Evolutionary conservation across 30 jellyfish, hydroid and myxozoan genomes (phyloP).

Genomic region (Aurelia aurita): DNA sequence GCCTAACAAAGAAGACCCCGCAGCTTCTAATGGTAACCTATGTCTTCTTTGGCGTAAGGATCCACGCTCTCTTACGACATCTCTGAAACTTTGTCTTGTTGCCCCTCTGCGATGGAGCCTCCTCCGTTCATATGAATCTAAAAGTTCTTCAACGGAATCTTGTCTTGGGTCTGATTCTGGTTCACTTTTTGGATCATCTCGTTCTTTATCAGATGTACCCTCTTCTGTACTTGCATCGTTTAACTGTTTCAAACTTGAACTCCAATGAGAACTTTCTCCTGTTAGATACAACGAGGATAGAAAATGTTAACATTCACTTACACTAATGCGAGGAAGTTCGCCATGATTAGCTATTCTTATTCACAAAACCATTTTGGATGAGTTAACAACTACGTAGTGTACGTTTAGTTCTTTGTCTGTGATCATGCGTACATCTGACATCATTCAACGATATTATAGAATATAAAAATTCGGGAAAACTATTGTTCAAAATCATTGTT

Average conservation of each 20-base stretch:
- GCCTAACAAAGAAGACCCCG: conserved; percentile 72
- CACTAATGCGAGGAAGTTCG: background rate
- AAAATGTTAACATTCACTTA: background rate
- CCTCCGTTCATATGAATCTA: conserved; percentile 59
- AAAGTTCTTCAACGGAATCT: conserved; percentile 47
- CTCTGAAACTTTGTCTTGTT: conserved; percentile 65
- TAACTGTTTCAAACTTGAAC: conserved; percentile 26
- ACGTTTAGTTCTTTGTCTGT: no score
- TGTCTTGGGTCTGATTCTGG: conserved; percentile 50
- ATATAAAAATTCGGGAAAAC: no score
- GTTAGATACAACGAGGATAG: background rate
- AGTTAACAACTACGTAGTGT: no score
- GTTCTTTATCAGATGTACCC: conserved; percentile 24
- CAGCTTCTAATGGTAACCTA: conserved; percentile 68
- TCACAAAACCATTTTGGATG: no score
- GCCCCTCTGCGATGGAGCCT: conserved; percentile 85
- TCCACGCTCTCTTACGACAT: conserved; percentile 61
- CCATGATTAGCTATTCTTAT: no score
- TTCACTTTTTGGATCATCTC: conserved; percentile 45
- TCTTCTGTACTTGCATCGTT: conserved; percentile 45
- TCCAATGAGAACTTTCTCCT: conserved; percentile 30
- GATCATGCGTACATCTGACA: no score
- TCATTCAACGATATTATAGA: no score
- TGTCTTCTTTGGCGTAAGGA: conserved; percentile 72
- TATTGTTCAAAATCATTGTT: no score